These are phyloP conservation scores for Spodoptera frugiperda DNA, from an alignment of 1,140 invertebrate species.

Conservation along the genomic window DNA sequence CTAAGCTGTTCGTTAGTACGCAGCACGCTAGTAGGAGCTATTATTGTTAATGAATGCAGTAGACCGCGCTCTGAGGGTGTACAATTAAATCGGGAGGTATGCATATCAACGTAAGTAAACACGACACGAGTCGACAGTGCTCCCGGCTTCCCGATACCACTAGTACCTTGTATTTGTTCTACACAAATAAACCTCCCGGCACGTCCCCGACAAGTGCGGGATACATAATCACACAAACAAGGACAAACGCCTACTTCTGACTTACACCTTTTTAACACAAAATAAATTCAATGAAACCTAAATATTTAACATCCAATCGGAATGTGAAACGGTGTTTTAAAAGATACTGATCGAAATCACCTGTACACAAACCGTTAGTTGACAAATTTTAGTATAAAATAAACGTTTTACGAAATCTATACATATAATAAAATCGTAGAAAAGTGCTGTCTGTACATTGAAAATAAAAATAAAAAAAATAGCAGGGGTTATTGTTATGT, in stretches of 20 bases:
- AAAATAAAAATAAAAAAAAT: too few species aligned
- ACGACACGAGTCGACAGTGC: slow-evolving; percentile 63
- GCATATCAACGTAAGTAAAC: slow-evolving; percentile 78
- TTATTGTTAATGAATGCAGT: slow-evolving; percentile 38
- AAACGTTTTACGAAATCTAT: slow-evolving; percentile 16
- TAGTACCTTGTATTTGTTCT: slow-evolving; percentile 77
- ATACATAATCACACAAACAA: slow-evolving; percentile 71
- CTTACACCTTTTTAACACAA: background rate
- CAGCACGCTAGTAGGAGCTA: background rate
- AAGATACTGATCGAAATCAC: slow-evolving; percentile 5
- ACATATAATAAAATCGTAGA: too few species aligned
- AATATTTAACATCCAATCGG: background rate
- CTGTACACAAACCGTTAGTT: slow-evolving; percentile 57
- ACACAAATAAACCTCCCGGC: slow-evolving; percentile 74
- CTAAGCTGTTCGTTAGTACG: slow-evolving; percentile 34
- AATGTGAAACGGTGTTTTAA: background rate
- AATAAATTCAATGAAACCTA: background rate
- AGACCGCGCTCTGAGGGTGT: slow-evolving; percentile 13
- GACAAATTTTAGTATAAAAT: slow-evolving; percentile 46
- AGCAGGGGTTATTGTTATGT: too few species aligned
- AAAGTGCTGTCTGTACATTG: too few species aligned
- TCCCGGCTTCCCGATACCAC: slow-evolving; percentile 61
- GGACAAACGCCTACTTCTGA: slow-evolving; percentile 51
- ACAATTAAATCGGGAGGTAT: slow-evolving; percentile 72
- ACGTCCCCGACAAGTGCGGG: slow-evolving; percentile 62